A percentile compares a stretch with the other conserved stretches of the same genome.
phyloP scores from a whole-genome alignment of 2,888 invertebrate species.

The Campoplex capitator region DNA sequence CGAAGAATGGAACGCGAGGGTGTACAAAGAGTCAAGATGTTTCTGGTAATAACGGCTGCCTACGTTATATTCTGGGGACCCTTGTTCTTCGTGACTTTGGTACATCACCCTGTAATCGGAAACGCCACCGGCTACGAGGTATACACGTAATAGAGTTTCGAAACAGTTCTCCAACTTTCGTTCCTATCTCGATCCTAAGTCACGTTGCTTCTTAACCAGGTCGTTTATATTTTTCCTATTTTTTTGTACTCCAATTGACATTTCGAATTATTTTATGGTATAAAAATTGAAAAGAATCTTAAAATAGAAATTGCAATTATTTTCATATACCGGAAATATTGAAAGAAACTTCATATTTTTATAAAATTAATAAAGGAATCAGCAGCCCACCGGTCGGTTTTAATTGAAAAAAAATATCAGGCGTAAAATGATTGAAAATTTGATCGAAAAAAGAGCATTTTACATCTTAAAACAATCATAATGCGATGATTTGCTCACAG shows the following conservation, averaged over 20 bases:
- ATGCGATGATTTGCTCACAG: no score
- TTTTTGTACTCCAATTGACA: background rate
- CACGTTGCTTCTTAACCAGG: background rate
- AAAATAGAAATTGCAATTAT: background rate
- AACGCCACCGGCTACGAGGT: constrained; percentile 92
- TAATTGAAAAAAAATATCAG: no score
- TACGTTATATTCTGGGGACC: constrained; percentile 97
- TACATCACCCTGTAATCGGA: constrained; percentile 91
- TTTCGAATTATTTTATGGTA: background rate
- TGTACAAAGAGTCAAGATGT: constrained; percentile 93
- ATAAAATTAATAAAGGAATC: no score
- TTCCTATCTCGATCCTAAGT: background rate
- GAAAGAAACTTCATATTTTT: no score
- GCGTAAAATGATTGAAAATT: no score
- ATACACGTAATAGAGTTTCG: constrained; percentile 57
- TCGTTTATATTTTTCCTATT: background rate
- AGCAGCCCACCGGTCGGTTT: no score
- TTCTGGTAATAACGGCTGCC: constrained; percentile 93
- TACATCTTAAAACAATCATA: no score
- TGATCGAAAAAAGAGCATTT: no score
- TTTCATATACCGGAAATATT: background rate
- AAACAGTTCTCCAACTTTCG: constrained; percentile 23
- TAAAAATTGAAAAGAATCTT: background rate
- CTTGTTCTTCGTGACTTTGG: constrained; percentile 93
- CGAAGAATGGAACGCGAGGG: constrained; percentile 92